Evolutionary conservation across 2,888 invertebrate species (phyloP), one percentile per base, ranked within the genome.

Genomic region (Xestobium rufovillosum): DNA sequence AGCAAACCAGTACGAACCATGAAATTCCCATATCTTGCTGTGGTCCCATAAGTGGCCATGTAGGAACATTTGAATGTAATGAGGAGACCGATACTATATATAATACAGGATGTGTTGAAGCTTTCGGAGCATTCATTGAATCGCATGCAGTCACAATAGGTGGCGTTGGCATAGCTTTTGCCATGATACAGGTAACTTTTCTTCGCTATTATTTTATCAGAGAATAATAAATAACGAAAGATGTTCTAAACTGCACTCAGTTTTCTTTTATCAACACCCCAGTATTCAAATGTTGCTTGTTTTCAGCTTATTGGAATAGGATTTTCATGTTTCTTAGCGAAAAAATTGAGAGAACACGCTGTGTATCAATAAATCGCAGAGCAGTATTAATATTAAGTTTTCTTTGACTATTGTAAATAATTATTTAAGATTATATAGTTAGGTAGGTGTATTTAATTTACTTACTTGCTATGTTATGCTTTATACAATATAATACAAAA

Each of bases 291-390:
- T 19, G 6, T 15, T 17, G 12, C 23, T 49, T 34, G 39, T 41
- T 65, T 79, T 45, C 72, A 87, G 88, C 70, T 92, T 30, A 69
- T 91, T 53, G 92, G 91, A 31, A 84, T 94, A 43, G 69, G 86
- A 43, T 90, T 90, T 63, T 87, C 94, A 14, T 94, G 91, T 71
- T 88, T 87, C 64, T 72, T 96, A 64, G 89, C 88, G 47, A 80
- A 87, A 57, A 85, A 89, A 56, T 87, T 94, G 60, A 83, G 85
- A 29, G 36, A 31, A n/a, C 23, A 19, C 6, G 66, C 74, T 61
- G 90, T 90, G 90, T 83, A 82, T n/a, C 72, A 88, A 40, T 94
- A 85, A 65, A 85, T 88, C 32, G 88, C 94, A 34, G 80, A 87
- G 33, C 95, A 95, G 67, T 96, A 95, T 67, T 73, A n/a, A n/a